A percentile compares a stretch with the other conserved stretches of the same genome.
Conservation (phyloP, 2,113 vertebrate genomes). For the Ailuropoda melanoleuca region DNA sequence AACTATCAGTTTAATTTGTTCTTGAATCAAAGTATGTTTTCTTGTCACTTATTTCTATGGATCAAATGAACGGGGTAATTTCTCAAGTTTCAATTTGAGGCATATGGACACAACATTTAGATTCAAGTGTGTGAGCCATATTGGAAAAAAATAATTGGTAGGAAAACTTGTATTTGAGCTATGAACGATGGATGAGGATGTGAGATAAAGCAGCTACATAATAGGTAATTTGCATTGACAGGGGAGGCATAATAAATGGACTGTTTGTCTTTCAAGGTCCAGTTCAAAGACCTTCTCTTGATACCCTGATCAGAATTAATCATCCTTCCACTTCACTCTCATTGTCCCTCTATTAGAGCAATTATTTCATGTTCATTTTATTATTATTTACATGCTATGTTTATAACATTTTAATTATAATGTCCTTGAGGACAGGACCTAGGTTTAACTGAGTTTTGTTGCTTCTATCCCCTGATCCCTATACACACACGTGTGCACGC, state of each 20-base stretch:
- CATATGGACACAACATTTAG: rapidly evolving
- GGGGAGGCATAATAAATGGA: background rate
- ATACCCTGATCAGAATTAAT: background rate
- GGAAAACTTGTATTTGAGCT: background rate
- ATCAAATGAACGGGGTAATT: background rate
- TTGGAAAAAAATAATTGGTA: background rate
- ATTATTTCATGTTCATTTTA: background rate
- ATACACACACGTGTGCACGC: no score
- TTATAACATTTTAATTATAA: background rate
- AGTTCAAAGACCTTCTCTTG: background rate
- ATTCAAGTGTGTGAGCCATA: background rate
- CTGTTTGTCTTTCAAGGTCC: background rate
- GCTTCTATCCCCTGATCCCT: background rate
- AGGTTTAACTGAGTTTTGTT: background rate
- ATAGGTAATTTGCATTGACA: background rate
- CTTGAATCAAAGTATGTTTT: background rate
- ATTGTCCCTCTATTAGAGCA: background rate
- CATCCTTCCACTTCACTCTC: background rate
- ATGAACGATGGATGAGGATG: background rate
- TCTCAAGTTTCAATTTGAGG: background rate
- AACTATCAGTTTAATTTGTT: background rate
- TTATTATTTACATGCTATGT: background rate
- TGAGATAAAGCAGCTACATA: background rate
- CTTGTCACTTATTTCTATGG: background rate
- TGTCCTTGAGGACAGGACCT: background rate